Percentiles rank a stretch among this genome's conserved stretches.
These are phyloP conservation scores for Drosophila gunungcola DNA, from an alignment of 1,140 invertebrate genomes.

Conservation along the genomic window DNA sequence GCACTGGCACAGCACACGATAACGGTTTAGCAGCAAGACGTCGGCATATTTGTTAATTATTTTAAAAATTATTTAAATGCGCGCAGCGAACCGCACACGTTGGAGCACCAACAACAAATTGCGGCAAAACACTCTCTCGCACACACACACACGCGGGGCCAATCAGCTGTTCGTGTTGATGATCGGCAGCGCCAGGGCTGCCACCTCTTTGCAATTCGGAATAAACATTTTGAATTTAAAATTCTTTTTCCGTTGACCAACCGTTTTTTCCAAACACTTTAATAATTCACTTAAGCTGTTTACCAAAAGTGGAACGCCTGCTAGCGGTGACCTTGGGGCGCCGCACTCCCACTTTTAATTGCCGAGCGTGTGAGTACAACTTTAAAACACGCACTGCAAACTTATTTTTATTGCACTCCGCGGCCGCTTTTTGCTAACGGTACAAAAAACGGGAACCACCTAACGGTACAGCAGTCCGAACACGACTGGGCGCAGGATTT, in stretches of 20 bases:
- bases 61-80: constrained; percentile 44
- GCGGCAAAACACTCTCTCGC: constrained; percentile 25
- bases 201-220: constrained; percentile 12
- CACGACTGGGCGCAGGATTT: constrained; percentile 54
- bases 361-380: constrained; percentile 40
- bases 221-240: constrained; percentile 6
- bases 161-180: constrained; percentile 34
- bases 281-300: constrained; percentile 40
- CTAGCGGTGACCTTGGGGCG: constrained; percentile 53
- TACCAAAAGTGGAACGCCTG: constrained; percentile 44
- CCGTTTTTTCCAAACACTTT: constrained; percentile 7
- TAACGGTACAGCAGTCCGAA: constrained; percentile 67
- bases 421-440: constrained; percentile 23
- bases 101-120: constrained; percentile 54
- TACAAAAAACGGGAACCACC: constrained; percentile 24
- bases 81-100: constrained; percentile 57
- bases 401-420: constrained; percentile 54
- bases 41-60: constrained; percentile 51
- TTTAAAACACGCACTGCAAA: constrained; percentile 68
- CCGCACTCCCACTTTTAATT: constrained; percentile 58
- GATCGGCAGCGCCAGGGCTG: constrained; percentile 24
- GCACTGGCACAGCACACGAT: constrained; percentile 28
- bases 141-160: neutral
- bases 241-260: constrained; percentile 6
- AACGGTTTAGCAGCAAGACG: constrained; percentile 10